Percentiles rank a stretch among this genome's conserved stretches.
Evolutionary conservation across 2,113 vertebrate genomes (phyloP).

Genomic region (Ptychochromis oligacanthus): DNA sequence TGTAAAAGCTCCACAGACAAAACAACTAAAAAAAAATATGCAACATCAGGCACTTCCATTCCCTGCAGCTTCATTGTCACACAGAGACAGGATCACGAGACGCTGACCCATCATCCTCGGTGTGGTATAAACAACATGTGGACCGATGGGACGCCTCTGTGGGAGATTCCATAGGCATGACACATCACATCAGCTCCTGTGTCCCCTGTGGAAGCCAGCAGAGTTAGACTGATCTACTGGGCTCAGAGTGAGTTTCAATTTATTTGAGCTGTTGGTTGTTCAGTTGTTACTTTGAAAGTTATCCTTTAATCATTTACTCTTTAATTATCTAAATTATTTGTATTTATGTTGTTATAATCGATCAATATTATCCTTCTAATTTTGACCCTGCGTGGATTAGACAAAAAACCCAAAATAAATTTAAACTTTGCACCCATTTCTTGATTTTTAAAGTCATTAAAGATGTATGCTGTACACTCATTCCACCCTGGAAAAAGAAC

Average conservation of each 20-base stretch:
- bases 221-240: neutral
- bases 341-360: neutral
- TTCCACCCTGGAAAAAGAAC: no score
- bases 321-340: neutral
- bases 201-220: conserved; percentile 1
- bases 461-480: no score
- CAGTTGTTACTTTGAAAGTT: neutral
- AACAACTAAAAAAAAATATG: conserved; percentile 12
- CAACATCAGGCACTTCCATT: conserved; percentile 71
- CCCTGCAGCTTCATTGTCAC: conserved; percentile 42
- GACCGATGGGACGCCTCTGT: conserved; percentile 27
- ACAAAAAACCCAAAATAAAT: no score
- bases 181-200: conserved; percentile 42
- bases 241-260: neutral
- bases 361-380: neutral
- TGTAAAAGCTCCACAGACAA: conserved; percentile 23
- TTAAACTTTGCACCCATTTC: no score
- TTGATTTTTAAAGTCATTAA: no score
- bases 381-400: no score
- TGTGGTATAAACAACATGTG: conserved; percentile 27
- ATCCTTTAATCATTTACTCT: neutral
- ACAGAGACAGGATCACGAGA: conserved; percentile 38
- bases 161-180: conserved; percentile 46
- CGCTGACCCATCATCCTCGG: conserved; percentile 36
- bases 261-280: neutral